A percentile compares a stretch with the other conserved stretches of the same genome.
phyloP scores from a whole-genome alignment of 2,113 vertebrate species.

The Lepus americanus region DNA sequence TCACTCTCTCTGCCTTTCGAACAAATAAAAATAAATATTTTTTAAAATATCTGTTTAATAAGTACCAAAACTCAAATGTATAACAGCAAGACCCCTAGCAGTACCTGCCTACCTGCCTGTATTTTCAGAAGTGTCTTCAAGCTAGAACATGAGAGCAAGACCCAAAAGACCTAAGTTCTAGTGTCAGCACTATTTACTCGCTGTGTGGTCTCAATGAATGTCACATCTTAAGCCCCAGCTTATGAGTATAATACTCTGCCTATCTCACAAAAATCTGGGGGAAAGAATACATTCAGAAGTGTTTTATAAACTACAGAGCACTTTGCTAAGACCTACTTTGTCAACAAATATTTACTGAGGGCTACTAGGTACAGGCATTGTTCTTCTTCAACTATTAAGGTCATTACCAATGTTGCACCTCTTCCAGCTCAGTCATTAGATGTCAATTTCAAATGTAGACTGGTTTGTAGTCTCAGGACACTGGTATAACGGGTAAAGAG shows the following conservation, averaged over 20 bases:
- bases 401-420: neutral
- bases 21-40: too few relatives aligned
- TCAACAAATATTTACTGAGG: constrained; percentile 30
- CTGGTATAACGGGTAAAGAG: too few relatives aligned
- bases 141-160: neutral
- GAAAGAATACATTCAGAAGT: neutral
- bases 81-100: constrained; percentile 1
- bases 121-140: constrained; percentile 30
- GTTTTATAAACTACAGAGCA: neutral
- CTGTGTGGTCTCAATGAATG: neutral
- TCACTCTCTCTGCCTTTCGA: too few relatives aligned
- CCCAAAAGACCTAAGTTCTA: neutral
- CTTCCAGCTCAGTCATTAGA: neutral
- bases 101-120: neutral
- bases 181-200: neutral
- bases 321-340: constrained; percentile 21
- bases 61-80: constrained; percentile 54
- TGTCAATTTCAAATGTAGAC: constrained; percentile 8
- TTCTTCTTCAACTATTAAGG: neutral
- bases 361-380: neutral
- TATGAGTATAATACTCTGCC: neutral
- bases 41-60: constrained; percentile 16
- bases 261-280: neutral
- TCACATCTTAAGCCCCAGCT: neutral
- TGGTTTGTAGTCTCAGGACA: neutral